Conservation (phyloP, 2,797 vertebrate genomes). For the Craterocephalus amniculus region DNA sequence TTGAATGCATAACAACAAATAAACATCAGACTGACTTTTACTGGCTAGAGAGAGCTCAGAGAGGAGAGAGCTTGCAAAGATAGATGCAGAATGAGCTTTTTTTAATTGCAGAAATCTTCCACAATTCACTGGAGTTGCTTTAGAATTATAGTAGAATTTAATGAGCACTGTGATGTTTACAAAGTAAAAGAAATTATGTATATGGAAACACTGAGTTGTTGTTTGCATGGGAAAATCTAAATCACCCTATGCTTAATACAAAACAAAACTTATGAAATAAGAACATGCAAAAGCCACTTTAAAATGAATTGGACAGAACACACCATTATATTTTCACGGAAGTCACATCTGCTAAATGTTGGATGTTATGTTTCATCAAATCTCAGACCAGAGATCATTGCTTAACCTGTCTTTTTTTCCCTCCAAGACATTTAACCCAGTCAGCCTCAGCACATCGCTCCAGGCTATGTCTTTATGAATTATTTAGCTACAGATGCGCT, state of each 20-base stretch:
- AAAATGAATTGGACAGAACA: background rate
- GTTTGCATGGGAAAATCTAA: background rate
- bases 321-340: conserved; percentile 18
- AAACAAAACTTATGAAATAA: no score
- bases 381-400: conserved; percentile 30
- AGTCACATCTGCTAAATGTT: conserved; percentile 18
- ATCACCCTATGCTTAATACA: background rate
- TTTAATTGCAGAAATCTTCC: no score
- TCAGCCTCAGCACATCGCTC: conserved; percentile 50
- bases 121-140: no score
- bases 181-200: background rate
- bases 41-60: no score
- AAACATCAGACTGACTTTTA: no score
- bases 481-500: conserved; percentile 72
- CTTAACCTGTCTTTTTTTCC: conserved; percentile 28
- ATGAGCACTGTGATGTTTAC: background rate
- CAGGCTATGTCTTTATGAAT: conserved; percentile 76
- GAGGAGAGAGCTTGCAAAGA: no score
- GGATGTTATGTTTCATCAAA: conserved; percentile 24
- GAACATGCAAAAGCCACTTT: no score
- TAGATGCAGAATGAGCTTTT: no score
- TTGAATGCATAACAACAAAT: no score
- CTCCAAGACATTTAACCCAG: conserved; percentile 32
- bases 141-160: no score
- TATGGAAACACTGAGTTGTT: background rate